Conservation (phyloP, 2,888 invertebrate species). For the Proisotoma minuta region DNA sequence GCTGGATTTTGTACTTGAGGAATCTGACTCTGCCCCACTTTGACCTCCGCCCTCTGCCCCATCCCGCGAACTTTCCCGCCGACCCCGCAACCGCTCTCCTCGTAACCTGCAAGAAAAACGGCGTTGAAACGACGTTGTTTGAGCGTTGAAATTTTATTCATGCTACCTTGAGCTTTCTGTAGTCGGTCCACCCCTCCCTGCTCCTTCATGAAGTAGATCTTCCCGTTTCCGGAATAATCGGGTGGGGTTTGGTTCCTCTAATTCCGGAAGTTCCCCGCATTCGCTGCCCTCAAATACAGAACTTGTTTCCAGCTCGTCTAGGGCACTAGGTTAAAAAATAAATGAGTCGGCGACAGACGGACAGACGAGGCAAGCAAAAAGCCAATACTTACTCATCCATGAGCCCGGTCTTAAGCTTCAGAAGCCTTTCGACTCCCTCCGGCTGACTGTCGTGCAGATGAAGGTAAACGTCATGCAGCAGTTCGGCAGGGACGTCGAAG, state of each 20-base stretch:
- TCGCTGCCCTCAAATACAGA: constrained; percentile 51
- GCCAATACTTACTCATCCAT: constrained; percentile 52
- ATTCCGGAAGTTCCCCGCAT: constrained; percentile 52
- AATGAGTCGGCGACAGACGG: background rate
- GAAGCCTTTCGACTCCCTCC: constrained; percentile 65
- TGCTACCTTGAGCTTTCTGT: background rate
- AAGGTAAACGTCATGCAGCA: constrained; percentile 79
- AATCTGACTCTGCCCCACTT: constrained; percentile 29
- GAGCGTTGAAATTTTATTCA: background rate
- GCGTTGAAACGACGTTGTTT: background rate
- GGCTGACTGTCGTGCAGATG: constrained; percentile 81
- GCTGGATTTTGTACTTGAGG: constrained; percentile 42
- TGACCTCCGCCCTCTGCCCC: constrained; percentile 15
- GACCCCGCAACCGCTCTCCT: background rate
- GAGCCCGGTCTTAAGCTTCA: constrained; percentile 48
- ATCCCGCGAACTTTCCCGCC: constrained; percentile 5
- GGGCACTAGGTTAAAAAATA: constrained; percentile 48
- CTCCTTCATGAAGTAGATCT: constrained; percentile 67
- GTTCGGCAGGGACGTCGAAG: constrained; percentile 63
- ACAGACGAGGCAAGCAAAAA: background rate
- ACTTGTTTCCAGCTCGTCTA: constrained; percentile 53
- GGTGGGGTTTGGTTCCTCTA: constrained; percentile 42
- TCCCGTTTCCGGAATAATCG: constrained; percentile 59
- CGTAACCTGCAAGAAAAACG: background rate
- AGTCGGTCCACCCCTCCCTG: constrained; percentile 59